Evolutionary conservation across 2,888 invertebrate genomes (phyloP), one percentile per base, ranked within the genome.

Genomic region (Eupithecia vulgata): DNA sequence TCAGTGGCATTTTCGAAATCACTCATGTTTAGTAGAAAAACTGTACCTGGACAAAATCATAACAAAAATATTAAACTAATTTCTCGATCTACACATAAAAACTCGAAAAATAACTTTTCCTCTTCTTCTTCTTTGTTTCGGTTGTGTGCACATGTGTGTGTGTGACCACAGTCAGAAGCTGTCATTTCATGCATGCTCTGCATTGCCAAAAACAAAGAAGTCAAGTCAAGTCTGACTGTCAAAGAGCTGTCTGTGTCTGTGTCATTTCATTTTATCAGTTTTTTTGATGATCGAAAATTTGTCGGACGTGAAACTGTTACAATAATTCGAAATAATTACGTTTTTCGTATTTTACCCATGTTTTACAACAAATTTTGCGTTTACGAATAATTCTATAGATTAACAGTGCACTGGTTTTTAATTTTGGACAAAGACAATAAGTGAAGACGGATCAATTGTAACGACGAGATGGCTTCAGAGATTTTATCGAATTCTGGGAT

Each of bases 1-100:
- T 94, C 94, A n/a, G 89, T 90, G 5, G 93, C 94, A 70, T 90
- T 91, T 59, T 81, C 84, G 68, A 93, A 85, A 80, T 94, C 93
- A 86, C 86, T 85, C 94, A 94, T 94, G 81, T 84, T 85, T 65
- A 21, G 0, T 5, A 40, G 12, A 25, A 57, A 13, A 5, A 57
- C 12, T 45, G 30, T 68, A 62, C 13, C 13, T 42, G 17, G 1
- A 17, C 0, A 17, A 34, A 62, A 34, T 12, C 12, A 59, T 30
- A 52, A 52, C 5, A 59, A 59, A n/a, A 13, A 59, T 1, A 30
- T 13, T 13, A 59, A 59, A 59, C 59, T 10, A n/a, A n/a, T n/a
- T n/a, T n/a, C n/a, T n/a, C n/a, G n/a, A n/a, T n/a, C 4, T 30
- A 7, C 0, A 25, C 12, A 13, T 12, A 10, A 30, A 59, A n/a